phyloP scores from a whole-genome alignment of 2,888 invertebrate genomes.

The Ceratothoa steindachneri region DNA sequence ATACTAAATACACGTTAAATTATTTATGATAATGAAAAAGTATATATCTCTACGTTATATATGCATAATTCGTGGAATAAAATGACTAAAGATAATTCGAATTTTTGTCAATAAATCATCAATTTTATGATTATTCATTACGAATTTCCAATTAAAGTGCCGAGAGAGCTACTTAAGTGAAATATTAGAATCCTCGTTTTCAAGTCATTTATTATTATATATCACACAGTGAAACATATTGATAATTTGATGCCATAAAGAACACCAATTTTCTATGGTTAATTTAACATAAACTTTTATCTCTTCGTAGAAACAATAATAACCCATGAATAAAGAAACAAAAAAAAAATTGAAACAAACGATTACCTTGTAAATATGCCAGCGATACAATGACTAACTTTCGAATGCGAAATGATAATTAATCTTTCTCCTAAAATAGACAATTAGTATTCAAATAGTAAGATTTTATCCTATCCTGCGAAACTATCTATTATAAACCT shows the following conservation, averaged over 20 bases:
- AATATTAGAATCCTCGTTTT: not conserved
- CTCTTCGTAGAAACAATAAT: not conserved
- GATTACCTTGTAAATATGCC: not conserved
- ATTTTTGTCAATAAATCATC: not conserved
- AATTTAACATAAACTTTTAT: not conserved
- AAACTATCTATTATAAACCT: conserved; percentile 13
- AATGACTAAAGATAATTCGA: not conserved
- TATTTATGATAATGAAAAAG: not conserved
- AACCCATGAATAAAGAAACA: not conserved
- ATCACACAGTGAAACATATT: not conserved
- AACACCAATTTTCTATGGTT: not conserved
- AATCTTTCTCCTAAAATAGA: not conserved
- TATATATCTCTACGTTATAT: not conserved
- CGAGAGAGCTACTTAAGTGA: not conserved
- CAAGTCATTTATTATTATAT: not conserved
- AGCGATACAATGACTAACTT: not conserved
- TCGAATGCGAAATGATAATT: not conserved
- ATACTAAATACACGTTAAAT: not conserved
- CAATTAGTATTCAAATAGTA: conserved; percentile 7
- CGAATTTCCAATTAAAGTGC: not conserved
- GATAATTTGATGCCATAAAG: not conserved
- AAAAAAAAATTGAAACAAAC: not conserved
- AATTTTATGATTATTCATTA: conserved; percentile 3
- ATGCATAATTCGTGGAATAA: not conserved
- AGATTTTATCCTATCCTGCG: conserved; percentile 7